Evolutionary conservation across 2,888 invertebrate genomes (phyloP).

Genomic region (Cryptocheilus praepositus): DNA sequence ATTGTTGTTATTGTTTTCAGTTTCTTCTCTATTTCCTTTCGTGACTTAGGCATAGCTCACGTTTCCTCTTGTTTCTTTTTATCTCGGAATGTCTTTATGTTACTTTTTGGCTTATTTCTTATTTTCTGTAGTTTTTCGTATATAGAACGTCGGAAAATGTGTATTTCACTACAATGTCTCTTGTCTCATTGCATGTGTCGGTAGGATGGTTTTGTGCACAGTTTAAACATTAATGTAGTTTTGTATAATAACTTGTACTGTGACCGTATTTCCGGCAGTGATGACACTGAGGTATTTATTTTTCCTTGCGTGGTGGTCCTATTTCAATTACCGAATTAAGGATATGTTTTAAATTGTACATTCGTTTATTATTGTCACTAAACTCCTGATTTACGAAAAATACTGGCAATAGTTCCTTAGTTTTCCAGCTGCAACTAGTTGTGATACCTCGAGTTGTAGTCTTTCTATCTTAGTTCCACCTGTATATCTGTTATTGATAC

Average conservation of each 20-base stretch:
- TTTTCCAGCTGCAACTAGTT: too few species aligned
- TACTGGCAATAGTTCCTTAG: too few species aligned
- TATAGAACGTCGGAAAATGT: constrained; percentile 42
- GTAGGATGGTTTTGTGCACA: constrained; percentile 43
- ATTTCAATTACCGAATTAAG: constrained; percentile 25
- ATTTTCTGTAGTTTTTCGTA: constrained; percentile 34
- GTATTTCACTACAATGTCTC: constrained; percentile 37
- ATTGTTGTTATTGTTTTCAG: constrained; percentile 8
- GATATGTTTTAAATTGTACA: constrained; percentile 35
- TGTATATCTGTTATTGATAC: too few species aligned
- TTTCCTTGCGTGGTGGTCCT: constrained; percentile 40
- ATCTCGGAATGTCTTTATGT: not conserved
- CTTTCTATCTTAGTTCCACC: too few species aligned
- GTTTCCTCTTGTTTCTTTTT: not conserved
- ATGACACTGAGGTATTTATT: constrained; percentile 40
- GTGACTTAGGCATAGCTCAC: not conserved
- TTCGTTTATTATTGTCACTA: constrained; percentile 35
- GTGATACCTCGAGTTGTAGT: too few species aligned
- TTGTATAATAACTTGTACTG: constrained; percentile 44
- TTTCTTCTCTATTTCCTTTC: not conserved
- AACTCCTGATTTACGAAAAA: too few species aligned
- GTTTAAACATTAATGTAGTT: constrained; percentile 39
- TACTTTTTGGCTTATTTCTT: constrained; percentile 21
- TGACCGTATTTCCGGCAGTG: constrained; percentile 45
- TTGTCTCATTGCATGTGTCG: constrained; percentile 40